phyloP scores from a whole-genome alignment of 2,113 vertebrate genomes.

The Ictalurus punctatus region DNA sequence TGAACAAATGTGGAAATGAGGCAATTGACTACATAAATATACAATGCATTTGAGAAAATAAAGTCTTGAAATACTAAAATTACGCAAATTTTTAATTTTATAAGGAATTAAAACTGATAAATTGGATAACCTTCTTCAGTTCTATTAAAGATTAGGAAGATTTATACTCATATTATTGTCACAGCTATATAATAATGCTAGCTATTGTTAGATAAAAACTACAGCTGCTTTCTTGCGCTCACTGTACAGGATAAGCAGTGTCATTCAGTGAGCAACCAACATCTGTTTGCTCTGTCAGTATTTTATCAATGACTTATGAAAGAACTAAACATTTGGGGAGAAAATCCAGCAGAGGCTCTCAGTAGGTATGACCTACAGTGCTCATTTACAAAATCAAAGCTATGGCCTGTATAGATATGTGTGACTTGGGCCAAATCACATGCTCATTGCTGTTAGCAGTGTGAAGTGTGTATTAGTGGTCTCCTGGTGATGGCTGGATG shows the following conservation, averaged over 20 bases:
- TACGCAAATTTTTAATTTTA: not conserved
- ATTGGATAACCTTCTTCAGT: not conserved
- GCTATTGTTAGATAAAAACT: not conserved
- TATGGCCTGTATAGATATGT: conserved; percentile 4
- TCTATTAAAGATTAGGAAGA: not conserved
- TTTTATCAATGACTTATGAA: not conserved
- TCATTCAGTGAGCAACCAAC: not conserved
- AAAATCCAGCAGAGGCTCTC: not conserved
- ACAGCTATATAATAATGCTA: not conserved
- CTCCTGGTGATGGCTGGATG: conserved; percentile 27
- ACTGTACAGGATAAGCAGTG: not conserved
- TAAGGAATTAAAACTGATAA: not conserved
- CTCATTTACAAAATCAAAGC: conserved; percentile 15
- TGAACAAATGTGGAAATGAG: not conserved
- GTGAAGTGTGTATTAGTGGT: conserved; percentile 10
- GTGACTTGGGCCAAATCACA: not conserved
- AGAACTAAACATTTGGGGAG: not conserved
- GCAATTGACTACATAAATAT: not conserved
- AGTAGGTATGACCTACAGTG: not conserved
- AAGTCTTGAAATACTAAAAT: not conserved
- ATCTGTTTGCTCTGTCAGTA: not conserved
- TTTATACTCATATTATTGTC: not conserved
- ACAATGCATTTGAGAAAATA: not conserved
- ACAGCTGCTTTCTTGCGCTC: not conserved
- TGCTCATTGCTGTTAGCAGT: conserved; percentile 7